These are phyloP conservation scores for Crocidura indochinensis DNA, from an alignment of 2,797 vertebrate genomes.

Conservation along the genomic window DNA sequence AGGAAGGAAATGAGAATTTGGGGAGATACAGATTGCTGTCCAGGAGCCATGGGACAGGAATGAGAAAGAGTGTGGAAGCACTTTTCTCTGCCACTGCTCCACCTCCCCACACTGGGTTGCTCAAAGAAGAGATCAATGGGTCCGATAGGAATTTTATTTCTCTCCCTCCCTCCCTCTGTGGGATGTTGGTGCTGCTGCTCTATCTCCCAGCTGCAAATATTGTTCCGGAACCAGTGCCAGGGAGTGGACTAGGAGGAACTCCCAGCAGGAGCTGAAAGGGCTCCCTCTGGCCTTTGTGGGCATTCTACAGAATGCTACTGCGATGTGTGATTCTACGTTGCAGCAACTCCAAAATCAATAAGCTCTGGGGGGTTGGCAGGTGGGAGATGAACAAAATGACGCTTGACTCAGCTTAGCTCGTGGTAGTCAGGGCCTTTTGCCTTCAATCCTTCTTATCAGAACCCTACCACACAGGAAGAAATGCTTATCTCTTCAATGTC, in stretches of 20 bases:
- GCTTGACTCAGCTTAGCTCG: conserved; percentile 2
- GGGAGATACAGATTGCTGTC: neutral
- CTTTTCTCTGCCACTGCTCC: neutral
- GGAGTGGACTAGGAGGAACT: conserved; percentile 59
- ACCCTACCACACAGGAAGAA: neutral
- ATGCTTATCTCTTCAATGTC: neutral
- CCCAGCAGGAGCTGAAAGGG: neutral
- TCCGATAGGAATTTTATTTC: conserved; percentile 79
- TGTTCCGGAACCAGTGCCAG: conserved; percentile 65
- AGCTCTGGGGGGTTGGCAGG: conserved; percentile 57
- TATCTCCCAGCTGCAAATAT: conserved; percentile 64
- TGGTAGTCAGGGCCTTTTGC: neutral
- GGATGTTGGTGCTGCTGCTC: conserved; percentile 52
- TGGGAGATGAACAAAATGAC: conserved; percentile 47
- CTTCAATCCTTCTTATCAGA: conserved; percentile 61
- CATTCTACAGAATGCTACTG: neutral
- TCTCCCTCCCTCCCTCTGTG: conserved; percentile 67
- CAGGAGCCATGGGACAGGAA: conserved; percentile 23
- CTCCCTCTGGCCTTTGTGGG: conserved; percentile 68
- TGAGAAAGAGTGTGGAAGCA: neutral
- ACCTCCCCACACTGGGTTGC: conserved; percentile 52
- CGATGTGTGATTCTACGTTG: conserved; percentile 61
- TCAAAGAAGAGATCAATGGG: conserved; percentile 78
- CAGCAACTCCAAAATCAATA: conserved; percentile 59
- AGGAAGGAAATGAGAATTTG: neutral